Conservation (phyloP, 2,113 vertebrate genomes). For the Chamaetylas fuelleborni region DNA sequence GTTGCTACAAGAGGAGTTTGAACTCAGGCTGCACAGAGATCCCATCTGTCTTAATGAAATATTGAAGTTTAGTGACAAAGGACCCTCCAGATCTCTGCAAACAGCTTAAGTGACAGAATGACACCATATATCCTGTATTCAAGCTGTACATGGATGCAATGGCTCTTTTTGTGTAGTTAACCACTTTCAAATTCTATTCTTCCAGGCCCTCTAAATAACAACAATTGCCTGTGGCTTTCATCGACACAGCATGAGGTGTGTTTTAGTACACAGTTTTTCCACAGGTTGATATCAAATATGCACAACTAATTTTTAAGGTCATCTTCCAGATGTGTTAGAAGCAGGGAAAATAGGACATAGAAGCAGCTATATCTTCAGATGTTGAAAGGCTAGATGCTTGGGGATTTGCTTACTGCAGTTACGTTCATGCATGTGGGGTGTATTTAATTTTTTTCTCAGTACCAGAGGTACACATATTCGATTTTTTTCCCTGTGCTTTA, state of each 20-base stretch:
- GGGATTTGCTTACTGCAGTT: not conserved
- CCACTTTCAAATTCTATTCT: not conserved
- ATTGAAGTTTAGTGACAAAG: not conserved
- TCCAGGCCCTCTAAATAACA: not conserved
- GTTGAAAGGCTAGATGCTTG: not conserved
- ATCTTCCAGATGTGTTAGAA: not conserved
- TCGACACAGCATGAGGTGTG: not conserved
- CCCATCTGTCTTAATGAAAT: not conserved
- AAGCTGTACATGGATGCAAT: not conserved
- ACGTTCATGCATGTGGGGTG: not conserved
- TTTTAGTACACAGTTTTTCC: not conserved
- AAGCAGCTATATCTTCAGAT: not conserved
- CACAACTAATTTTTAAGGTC: not conserved
- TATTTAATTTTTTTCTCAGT: not conserved
- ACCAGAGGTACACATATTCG: rapidly evolving
- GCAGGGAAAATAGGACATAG: not conserved
- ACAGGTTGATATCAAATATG: not conserved
- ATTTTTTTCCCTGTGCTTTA: not conserved
- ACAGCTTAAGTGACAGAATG: not conserved
- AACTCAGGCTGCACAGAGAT: not conserved
- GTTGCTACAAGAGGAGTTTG: not conserved
- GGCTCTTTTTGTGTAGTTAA: not conserved
- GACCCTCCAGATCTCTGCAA: not conserved
- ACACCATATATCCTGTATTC: not conserved
- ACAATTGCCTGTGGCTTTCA: not conserved